Base-by-base conservation (phyloP, 2,888 invertebrate species). In the Sarcophaga caerulescens region DNA sequence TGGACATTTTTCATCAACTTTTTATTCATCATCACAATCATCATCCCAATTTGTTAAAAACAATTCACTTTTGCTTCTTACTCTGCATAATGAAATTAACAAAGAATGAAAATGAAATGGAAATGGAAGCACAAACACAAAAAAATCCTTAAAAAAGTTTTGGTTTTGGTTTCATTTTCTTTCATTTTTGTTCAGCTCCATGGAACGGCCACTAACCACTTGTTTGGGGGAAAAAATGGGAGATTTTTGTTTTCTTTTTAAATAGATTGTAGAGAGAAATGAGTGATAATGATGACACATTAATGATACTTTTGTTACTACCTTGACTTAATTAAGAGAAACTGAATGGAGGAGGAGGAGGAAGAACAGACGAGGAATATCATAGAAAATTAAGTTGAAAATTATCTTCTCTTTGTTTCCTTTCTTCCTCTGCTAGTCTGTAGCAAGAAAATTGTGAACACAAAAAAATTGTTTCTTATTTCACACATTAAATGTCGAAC, bases 351-450 rank as follows among this genome's bases (percentile, higher is more conserved):
- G 65, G 12, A 65, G 6, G 35, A 35, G 35, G 1, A 35, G 35
- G 35, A 35, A 3, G 47, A 47, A 11, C 14, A 14, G 3, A 14
- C 10, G 11, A 19, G 19, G 65, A 73, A 60, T 60, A 59, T 73
- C 21, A 73, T 60, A 60, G 60, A 73, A 73, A 62, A 71, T 60
- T 71, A 59, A 59, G 35, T 60, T 19, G 44, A 3, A 73, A 70
- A 59, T 59, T 70, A 35, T n/a, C 19, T 23, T 52, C 52, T 52
- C 35, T 52, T 52, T 52, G 17, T 3, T 65, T 65, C 4, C 25
- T 17, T 1, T 17, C 35, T 14, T 21, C n/a, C 1, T 35, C 35
- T 65, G n/a, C 17, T 17, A 2, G 4, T 17, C 12, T 52, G 14
- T 4, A 52, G 52, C 17, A 12, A 1, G 3, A 52, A 3, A 52